Conservation (phyloP, 2,113 vertebrate species). For the Anoura caudifer region DNA sequence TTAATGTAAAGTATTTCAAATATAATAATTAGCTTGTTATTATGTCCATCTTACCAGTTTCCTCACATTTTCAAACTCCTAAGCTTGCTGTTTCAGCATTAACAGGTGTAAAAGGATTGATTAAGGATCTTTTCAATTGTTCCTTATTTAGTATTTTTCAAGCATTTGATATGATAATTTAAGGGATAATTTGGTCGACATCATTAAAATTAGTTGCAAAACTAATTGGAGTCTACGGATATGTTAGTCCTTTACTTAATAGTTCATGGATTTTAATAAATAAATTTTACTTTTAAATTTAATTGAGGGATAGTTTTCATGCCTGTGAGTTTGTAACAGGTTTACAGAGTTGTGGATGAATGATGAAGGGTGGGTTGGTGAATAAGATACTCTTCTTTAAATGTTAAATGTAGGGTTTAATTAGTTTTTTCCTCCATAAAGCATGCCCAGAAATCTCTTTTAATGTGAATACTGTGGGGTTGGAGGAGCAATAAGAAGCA, state of each 20-base stretch:
- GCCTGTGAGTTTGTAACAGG: not conserved
- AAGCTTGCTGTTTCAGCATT: not conserved
- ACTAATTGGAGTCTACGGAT: not conserved
- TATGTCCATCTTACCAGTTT: not conserved
- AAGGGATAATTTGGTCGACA: not conserved
- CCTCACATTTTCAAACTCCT: not conserved
- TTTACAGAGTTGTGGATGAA: not conserved
- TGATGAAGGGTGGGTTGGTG: not conserved
- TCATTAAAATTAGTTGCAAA: not conserved
- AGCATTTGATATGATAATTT: not conserved
- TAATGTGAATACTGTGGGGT: not conserved
- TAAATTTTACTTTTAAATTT: not conserved
- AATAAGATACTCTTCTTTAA: not conserved
- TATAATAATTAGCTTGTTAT: not conserved
- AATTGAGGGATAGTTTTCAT: not conserved
- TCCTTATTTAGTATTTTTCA: not conserved
- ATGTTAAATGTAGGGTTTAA: not conserved
- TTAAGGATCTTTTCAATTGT: not conserved
- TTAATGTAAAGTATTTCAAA: not conserved
- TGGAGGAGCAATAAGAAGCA: not conserved
- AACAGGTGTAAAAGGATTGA: not conserved
- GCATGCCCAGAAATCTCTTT: not conserved
- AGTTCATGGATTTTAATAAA: not conserved
- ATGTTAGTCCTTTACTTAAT: not conserved
- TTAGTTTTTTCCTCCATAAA: not conserved